These are phyloP conservation scores for Girardinichthys multiradiatus DNA, from an alignment of 2,113 vertebrate species.

Conservation along the genomic window DNA sequence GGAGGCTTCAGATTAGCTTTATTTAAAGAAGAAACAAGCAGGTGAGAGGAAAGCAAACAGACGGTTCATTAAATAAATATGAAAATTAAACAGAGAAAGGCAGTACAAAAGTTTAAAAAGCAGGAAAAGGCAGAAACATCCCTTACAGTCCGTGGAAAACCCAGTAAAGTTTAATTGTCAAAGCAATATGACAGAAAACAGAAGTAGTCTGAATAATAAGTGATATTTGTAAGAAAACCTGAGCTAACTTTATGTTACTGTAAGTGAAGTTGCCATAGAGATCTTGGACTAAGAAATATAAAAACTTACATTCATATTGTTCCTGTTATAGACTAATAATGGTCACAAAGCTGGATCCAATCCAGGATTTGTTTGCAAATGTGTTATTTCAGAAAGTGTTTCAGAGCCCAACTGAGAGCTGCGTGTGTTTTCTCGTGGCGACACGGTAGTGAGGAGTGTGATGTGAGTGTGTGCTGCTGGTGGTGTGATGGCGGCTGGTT, in stretches of 20 bases:
- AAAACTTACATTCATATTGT: not conserved
- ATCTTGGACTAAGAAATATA: not conserved
- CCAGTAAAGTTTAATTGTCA: not conserved
- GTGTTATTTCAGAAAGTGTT: not conserved
- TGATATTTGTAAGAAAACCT: conserved; percentile 14
- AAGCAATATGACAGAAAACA: conserved; percentile 22
- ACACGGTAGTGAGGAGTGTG: conserved; percentile 41
- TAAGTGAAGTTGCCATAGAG: conserved; percentile 25
- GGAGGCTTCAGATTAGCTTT: conserved; percentile 63
- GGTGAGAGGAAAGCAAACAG: conserved; percentile 42
- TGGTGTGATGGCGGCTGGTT: not conserved
- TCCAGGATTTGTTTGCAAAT: not conserved
- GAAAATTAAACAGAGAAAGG: conserved; percentile 14
- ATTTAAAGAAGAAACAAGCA: conserved; percentile 54
- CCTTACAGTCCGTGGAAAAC: not conserved
- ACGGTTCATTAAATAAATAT: conserved; percentile 11
- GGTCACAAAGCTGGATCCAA: not conserved
- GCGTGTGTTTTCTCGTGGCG: conserved; percentile 35
- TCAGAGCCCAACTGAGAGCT: conserved; percentile 58
- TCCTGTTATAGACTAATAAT: not conserved
- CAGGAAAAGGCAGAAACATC: conserved; percentile 25
- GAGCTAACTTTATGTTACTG: conserved; percentile 12
- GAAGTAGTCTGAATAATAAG: conserved; percentile 3
- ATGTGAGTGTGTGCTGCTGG: conserved; percentile 5
- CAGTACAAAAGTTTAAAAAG: conserved; percentile 20